Base-by-base conservation (phyloP, 2,888 invertebrate genomes). In the Zelleria hepariella region DNA sequence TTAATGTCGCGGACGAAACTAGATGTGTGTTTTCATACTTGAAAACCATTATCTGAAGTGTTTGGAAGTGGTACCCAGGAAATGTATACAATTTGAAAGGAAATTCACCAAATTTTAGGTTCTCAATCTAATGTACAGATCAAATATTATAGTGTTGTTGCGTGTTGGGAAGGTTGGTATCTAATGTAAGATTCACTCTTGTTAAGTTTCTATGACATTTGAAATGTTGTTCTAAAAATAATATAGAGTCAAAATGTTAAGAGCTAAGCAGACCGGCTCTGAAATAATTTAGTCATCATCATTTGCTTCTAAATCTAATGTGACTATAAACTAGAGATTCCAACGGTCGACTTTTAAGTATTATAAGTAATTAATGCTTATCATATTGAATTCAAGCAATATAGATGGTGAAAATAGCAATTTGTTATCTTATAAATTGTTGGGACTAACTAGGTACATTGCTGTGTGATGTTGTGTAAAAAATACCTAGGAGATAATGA, bases 21-120 rank as follows among this genome's bases (percentile, higher is more conserved):
- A 81, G 85, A 80, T 83, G 71, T 82, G 72, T 80, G 80, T 83
- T 86, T 80, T 80, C 82, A 64, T 83, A 82, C 67, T 71, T 82
- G 77, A 86, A 83, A 80, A 81, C 79, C 63, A 77, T 83, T 73
- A 76, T 82, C 74, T 83, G 70, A 64, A 67, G 53, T 20, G 51
- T 53, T 25, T 25, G 49, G 49, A 49, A 49, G 49, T 42, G 32
- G 32, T 42, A 42, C 32, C 32, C 32, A 42, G 32, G 10, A 15
- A 42, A 42, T 2, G 15, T 15, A 42, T 42, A 42, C 32, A 42
- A 42, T 42, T 42, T 42, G 15, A 42, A 42, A 42, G 15, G 15
- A 15, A 42, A 42, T 15, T 3, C 32, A 42, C 32, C 32, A 42
- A 42, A 15, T 42, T 42, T 42, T 5, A 42, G 32, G 32, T 42